Conservation (phyloP, 1,140 invertebrate species). For the Drosophila aff. region DNA sequence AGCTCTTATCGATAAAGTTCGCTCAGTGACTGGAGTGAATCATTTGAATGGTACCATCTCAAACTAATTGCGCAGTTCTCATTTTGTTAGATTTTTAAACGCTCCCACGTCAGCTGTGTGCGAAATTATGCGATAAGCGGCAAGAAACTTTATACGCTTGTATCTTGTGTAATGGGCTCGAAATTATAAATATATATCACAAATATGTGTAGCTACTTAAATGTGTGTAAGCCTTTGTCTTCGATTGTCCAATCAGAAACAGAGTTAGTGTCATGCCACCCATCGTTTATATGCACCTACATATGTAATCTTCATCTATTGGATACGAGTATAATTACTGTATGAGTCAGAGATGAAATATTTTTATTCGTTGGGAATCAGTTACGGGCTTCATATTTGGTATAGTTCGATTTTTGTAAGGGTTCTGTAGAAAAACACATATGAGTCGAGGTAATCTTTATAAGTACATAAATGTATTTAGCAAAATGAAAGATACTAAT, state of each 20-base stretch:
- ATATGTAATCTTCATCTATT: background rate
- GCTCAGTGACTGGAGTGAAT: conserved; percentile 4
- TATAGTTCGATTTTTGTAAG: background rate
- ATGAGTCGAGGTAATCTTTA: background rate
- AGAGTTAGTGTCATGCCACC: conserved; percentile 4
- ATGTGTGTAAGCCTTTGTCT: conserved; percentile 4
- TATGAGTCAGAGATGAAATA: conserved; percentile 5
- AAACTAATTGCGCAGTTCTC: conserved; percentile 5
- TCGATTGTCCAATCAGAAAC: conserved; percentile 21
- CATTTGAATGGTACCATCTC: conserved; percentile 8
- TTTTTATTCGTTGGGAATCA: background rate
- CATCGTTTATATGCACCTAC: background rate
- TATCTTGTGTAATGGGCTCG: conserved; percentile 5
- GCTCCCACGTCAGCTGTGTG: background rate
- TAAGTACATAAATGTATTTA: background rate
- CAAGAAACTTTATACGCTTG: background rate
- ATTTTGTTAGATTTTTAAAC: background rate
- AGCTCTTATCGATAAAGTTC: conserved; percentile 14
- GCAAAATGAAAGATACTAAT: background rate
- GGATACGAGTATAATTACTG: background rate
- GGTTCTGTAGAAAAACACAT: background rate
- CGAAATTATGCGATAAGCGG: conserved; percentile 5
- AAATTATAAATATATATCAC: background rate
- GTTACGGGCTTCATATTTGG: background rate
- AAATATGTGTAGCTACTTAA: conserved; percentile 5